Evolutionary conservation across 1,140 invertebrate genomes (phyloP).

Genomic region (Cydia splendana): DNA sequence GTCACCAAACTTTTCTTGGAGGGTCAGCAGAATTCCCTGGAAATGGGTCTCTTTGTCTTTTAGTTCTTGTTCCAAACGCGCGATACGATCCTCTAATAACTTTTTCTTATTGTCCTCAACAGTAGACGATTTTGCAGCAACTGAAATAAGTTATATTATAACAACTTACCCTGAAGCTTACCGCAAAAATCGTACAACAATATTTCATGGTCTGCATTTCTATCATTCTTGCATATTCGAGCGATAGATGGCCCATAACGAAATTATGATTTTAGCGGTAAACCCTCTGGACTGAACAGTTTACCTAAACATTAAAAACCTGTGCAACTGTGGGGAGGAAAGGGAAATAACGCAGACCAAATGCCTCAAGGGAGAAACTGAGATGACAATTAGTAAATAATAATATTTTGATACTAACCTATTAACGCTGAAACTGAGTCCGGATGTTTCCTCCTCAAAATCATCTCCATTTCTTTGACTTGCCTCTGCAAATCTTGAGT

Average conservation of each 20-base stretch:
- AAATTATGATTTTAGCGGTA: too few relatives aligned
- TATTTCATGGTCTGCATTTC: too few relatives aligned
- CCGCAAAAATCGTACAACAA: too few relatives aligned
- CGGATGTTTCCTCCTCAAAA: conserved; percentile 87
- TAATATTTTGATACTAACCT: conserved; percentile 60
- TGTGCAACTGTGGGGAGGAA: too few relatives aligned
- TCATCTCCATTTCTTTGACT: conserved; percentile 89
- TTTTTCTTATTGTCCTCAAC: conserved; percentile 82
- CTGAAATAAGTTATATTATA: conserved; percentile 43
- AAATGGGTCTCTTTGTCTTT: conserved; percentile 84
- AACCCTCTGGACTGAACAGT: too few relatives aligned
- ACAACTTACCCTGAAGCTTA: too few relatives aligned
- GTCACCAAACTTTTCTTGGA: conserved; percentile 87
- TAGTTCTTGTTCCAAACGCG: conserved; percentile 84
- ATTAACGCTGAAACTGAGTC: conserved; percentile 89
- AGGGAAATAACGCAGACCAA: too few relatives aligned
- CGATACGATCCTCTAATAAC: conserved; percentile 86
- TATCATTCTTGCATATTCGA: too few relatives aligned
- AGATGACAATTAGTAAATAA: background rate
- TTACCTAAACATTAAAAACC: too few relatives aligned
- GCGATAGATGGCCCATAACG: too few relatives aligned
- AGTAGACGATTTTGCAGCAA: conserved; percentile 81
- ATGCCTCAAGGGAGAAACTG: too few relatives aligned
- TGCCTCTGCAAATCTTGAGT: conserved; percentile 89
- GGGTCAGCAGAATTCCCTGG: conserved; percentile 84